Conservation (phyloP, 2,113 vertebrate species). For the Labeo rohita region DNA sequence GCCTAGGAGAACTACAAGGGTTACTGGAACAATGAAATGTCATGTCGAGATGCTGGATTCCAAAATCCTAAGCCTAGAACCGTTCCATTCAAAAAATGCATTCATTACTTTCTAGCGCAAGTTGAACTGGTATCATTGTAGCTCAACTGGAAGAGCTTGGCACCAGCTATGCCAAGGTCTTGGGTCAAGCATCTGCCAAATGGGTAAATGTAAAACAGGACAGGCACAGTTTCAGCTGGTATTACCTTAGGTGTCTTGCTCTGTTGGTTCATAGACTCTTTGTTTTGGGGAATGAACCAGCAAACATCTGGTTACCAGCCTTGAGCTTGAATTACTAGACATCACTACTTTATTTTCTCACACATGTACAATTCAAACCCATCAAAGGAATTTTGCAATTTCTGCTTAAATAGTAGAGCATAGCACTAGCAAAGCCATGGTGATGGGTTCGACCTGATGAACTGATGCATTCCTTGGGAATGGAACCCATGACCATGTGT, state of each 20-base stretch:
- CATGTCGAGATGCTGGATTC: background rate
- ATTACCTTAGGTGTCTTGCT: background rate
- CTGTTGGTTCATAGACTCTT: background rate
- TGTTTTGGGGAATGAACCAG: background rate
- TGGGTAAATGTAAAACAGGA: background rate
- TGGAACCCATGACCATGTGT: background rate
- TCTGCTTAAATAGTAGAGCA: background rate
- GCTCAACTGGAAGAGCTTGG: background rate
- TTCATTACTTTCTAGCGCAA: background rate
- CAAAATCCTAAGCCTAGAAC: background rate
- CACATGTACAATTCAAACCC: background rate
- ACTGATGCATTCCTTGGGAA: background rate
- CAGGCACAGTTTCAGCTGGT: background rate
- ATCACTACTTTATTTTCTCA: background rate
- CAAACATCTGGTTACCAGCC: background rate
- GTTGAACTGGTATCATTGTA: background rate
- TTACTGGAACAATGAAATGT: background rate
- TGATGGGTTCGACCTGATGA: background rate
- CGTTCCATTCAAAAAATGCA: background rate
- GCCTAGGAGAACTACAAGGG: background rate
- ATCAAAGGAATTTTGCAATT: background rate
- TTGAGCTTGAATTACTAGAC: background rate
- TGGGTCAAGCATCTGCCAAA: conserved; percentile 8
- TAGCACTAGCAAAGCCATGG: background rate
- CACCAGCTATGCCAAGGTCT: background rate